Evolutionary conservation across 2,888 invertebrate genomes (phyloP), one percentile per base, ranked within the genome.

Genomic region (Machimus atricapillus): DNA sequence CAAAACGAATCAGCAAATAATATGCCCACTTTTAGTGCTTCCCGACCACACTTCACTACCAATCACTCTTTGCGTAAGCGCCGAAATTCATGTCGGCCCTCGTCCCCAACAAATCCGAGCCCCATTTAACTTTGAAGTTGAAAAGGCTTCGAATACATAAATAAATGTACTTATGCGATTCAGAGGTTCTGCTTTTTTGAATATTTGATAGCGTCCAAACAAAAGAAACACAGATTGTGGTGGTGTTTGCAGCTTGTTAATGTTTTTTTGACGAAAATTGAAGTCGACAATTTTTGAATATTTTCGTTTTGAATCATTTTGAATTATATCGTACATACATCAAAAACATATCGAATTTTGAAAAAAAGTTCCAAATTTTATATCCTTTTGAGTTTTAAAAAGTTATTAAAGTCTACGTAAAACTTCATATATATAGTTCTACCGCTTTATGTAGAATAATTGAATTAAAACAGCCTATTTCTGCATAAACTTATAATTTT

Each of bases 1-100:
- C 81, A 82, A 82, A 79, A 46, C 46, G 52, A 52, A 46, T 46
- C 79, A 27, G 46, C 27, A 79, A 79, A 79, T 79, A 79, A 31
- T 52, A 79, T 52, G 27, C 16, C 52, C 27, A 79, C 52, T 79
- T 79, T 52, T 52, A 66, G 66, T 19, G 66, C 27, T 12, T 66
- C 66, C 66, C 66, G 27, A 66, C 66, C 19, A 12, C 66, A 66
- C 27, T 66, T 66, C 66, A 66, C 66, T 66, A 66, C 66, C 66
- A 27, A 19, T 66, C 66, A 66, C 19, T 66, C 66, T 66, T 66
- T 66, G 66, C 27, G 66, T 27, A 23, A 66, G 66, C 66, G 66
- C 66, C 66, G 27, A 66, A 66, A 66, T 66, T 66, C 66, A 23
- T 66, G 27, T 66, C 8, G 66, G 66, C 0, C 66, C 16, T 19